phyloP scores from a whole-genome alignment of 2,888 invertebrate species.

The Xestia rhomboidea region DNA sequence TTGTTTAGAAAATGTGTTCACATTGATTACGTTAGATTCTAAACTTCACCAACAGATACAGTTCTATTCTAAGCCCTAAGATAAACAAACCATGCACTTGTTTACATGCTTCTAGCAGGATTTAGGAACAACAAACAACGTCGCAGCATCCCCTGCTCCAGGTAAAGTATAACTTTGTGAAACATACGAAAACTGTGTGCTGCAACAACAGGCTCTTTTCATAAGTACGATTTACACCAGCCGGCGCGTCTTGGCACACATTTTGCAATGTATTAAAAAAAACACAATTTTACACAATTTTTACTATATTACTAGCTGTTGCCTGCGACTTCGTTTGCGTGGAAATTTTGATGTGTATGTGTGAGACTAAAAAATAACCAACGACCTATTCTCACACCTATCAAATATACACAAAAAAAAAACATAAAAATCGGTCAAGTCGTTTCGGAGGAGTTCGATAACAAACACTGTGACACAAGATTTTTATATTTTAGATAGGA shows the following conservation, averaged over 20 bases:
- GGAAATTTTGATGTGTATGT: too few species aligned
- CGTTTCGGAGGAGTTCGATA: too few species aligned
- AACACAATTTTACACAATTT: too few species aligned
- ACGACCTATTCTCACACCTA: too few species aligned
- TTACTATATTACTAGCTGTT: background rate
- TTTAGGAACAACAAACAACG: constrained; percentile 24
- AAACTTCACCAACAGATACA: background rate
- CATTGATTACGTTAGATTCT: background rate
- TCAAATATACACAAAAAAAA: too few species aligned
- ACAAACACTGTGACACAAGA: too few species aligned
- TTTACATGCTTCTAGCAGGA: constrained; percentile 19
- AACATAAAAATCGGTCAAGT: too few species aligned
- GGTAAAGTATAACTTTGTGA: constrained; percentile 37
- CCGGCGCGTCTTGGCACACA: background rate
- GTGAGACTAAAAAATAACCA: too few species aligned
- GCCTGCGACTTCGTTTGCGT: too few species aligned
- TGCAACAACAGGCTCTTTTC: constrained; percentile 14
- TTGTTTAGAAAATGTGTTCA: too few species aligned
- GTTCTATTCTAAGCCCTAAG: constrained; percentile 20
- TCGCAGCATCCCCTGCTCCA: constrained; percentile 9
- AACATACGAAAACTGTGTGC: constrained; percentile 38
- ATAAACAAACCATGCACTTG: constrained; percentile 22
- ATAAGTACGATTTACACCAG: background rate
- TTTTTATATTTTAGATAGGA: background rate
- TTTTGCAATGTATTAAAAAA: too few species aligned